Base-by-base conservation (phyloP, 2,113 vertebrate species). In the Neopipo cinnamomea region DNA sequence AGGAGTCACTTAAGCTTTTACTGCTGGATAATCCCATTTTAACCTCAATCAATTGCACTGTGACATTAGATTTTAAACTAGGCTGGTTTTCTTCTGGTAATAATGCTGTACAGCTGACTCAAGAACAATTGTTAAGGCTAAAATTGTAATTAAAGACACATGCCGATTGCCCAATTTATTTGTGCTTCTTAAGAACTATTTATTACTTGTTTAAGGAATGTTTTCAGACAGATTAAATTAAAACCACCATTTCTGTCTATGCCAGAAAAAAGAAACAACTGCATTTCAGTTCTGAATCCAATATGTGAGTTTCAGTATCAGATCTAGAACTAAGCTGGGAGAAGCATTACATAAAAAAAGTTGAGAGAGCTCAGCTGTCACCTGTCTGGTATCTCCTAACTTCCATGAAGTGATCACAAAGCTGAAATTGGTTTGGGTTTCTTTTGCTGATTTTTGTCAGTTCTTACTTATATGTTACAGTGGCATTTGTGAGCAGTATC, bases 11-110 rank as follows among this genome's bases (percentile, higher is more conserved):
- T 68, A 53, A 85, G 66, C 42, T 92, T 82, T 85, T 61, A 74
- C 37, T 93, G 59, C 59, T 88, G 58, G 78, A 87, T 90, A 90
- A 71, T 52, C 72, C 91, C 58, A 76, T 90, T 93, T 56, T 73
- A 76, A 63, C 74, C 47, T 80, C 91, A 56, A 85, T 71, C 89
- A 88, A 73, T n/a, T 50, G 33, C 63, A 83, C 41, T 50, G 27
- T 74, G 67, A 61, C 65, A 71, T 62, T 50, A 61, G 14, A 61
- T 93, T 95, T 95, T 91, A 66, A 95, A 95, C 49, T 31, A 66
- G 21, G 20, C 31, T 88, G 33, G 1, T 67, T 88, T 89, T 71
- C 58, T 84, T 77, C 81, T 11, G 6, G 63, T 50, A 78, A 73
- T 91, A 83, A 76, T 68, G 73, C 41, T 78, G n/a, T 86, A 77